phyloP scores from a whole-genome alignment of 2,797 vertebrate species.

The Poeciliopsis turneri region DNA sequence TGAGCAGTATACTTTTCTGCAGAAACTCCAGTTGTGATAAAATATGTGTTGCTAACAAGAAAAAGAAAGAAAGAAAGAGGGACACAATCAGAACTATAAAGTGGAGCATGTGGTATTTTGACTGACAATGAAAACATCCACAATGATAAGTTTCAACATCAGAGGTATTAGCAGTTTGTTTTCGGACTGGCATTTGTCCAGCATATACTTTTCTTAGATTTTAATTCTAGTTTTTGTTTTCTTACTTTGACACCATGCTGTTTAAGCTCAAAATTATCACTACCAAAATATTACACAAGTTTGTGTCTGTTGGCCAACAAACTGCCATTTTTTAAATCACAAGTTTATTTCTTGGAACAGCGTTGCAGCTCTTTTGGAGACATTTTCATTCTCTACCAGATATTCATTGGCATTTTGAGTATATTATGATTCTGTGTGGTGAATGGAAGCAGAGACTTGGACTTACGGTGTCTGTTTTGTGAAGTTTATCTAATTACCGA shows the following conservation, averaged over 20 bases:
- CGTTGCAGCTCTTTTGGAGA: not conserved
- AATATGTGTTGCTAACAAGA: not conserved
- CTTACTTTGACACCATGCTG: not conserved
- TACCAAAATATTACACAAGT: not conserved
- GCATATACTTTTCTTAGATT: not conserved
- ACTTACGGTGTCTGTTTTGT: not conserved
- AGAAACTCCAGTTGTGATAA: not conserved
- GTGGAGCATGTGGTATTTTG: not conserved
- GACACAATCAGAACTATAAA: not conserved
- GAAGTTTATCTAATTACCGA: slow-evolving; percentile 5
- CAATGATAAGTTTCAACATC: not conserved
- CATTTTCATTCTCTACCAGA: not conserved
- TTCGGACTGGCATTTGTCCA: not conserved
- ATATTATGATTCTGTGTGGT: not conserved
- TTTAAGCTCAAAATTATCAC: not conserved
- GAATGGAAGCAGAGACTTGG: not conserved
- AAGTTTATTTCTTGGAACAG: slow-evolving; percentile 2
- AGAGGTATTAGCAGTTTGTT: not conserved
- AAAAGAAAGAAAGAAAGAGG: not conserved
- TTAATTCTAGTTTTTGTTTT: not conserved
- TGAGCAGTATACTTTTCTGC: not conserved
- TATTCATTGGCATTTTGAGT: not conserved
- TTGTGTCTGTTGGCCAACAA: not conserved
- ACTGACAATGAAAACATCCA: not conserved
- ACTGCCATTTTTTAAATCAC: not conserved